Conservation (phyloP, 2,113 vertebrate species). For the Sinosuthora webbiana region DNA sequence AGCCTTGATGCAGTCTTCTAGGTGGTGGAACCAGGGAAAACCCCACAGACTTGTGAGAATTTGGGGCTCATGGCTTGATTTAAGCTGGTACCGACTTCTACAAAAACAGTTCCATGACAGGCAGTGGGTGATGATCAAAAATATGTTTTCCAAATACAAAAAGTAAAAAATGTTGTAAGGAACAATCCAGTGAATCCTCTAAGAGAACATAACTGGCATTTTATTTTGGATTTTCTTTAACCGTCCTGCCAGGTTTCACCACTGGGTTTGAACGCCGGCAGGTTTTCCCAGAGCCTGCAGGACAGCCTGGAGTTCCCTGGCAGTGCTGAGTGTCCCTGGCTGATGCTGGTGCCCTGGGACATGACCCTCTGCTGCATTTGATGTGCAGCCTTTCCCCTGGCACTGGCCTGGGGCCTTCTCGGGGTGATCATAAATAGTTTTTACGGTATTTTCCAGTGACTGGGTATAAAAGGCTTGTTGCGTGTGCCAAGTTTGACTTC, state of each 20-base stretch:
- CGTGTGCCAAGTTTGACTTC: constrained; percentile 8
- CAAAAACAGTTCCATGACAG: neutral
- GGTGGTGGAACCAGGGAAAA: neutral
- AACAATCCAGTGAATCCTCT: neutral
- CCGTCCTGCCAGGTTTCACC: neutral
- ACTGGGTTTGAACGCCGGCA: neutral
- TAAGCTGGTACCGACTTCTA: neutral
- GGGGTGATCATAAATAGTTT: neutral
- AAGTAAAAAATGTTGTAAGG: neutral
- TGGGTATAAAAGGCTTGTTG: neutral
- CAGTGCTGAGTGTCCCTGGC: neutral
- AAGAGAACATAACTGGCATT: neutral
- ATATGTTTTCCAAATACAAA: neutral
- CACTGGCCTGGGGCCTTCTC: neutral
- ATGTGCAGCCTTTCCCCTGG: neutral
- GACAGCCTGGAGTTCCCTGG: neutral
- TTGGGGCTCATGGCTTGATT: neutral
- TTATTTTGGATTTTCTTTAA: neutral
- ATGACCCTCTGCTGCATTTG: neutral
- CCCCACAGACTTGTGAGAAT: neutral
- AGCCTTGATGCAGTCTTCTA: neutral
- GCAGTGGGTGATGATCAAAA: neutral
- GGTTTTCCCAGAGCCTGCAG: neutral
- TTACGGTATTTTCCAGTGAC: constrained; percentile 2
- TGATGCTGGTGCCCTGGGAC: neutral